phyloP scores from a whole-genome alignment of 1,140 invertebrate species.

The Belonocnema kinseyi region DNA sequence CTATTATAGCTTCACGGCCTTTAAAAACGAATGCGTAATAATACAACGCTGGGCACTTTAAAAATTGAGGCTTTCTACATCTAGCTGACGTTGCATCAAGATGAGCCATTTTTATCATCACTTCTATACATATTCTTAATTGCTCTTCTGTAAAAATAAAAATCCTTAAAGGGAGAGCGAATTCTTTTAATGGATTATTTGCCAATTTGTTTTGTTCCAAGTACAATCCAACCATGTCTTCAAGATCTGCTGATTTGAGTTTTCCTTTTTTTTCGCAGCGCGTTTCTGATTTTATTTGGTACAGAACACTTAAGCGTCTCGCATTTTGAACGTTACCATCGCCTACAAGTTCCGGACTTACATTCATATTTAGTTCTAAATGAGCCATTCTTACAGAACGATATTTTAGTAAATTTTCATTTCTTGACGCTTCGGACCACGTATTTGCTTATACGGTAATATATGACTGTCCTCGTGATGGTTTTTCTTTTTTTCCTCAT shows the following conservation, averaged over 20 bases:
- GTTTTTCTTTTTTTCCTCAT: neutral
- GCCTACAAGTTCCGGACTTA: constrained; percentile 4
- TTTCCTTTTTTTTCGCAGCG: constrained; percentile 26
- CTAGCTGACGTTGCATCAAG: too few species aligned
- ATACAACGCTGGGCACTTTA: neutral
- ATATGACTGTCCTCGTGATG: constrained; percentile 12
- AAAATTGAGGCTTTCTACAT: neutral
- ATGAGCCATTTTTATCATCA: too few species aligned
- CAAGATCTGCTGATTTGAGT: constrained; percentile 40
- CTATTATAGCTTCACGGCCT: neutral
- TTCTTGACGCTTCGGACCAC: constrained; percentile 28
- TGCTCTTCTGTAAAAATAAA: too few species aligned
- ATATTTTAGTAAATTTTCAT: neutral
- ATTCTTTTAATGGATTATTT: too few species aligned
- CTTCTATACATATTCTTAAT: too few species aligned
- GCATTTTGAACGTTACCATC: constrained; percentile 41
- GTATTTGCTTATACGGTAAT: constrained; percentile 31
- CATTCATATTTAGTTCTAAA: constrained; percentile 17
- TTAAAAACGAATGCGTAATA: neutral
- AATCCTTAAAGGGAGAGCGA: too few species aligned
- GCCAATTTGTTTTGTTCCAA: constrained; percentile 7
- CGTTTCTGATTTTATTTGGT: too few species aligned
- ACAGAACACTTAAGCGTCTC: neutral
- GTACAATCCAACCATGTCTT: constrained; percentile 42
- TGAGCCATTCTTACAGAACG: too few species aligned